Evolutionary conservation across 1,140 invertebrate genomes (phyloP).

Genomic region (Hyles euphorbiae): DNA sequence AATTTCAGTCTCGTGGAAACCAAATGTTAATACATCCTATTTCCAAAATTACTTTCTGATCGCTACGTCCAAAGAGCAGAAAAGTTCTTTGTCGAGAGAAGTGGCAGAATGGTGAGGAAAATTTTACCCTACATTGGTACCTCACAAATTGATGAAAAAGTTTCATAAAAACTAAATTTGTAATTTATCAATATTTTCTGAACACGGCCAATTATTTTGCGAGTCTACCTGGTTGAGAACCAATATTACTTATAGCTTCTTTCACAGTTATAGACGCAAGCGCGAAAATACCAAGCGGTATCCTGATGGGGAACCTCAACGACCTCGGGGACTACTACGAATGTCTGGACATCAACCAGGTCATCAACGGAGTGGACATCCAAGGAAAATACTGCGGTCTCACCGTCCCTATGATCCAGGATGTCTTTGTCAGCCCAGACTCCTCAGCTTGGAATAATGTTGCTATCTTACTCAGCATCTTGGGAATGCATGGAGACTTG

Average conservation of each 20-base stretch:
- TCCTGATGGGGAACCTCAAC: conserved; percentile 24
- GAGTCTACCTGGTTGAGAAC: background rate
- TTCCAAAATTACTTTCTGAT: no score
- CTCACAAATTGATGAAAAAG: no score
- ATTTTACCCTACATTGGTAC: no score
- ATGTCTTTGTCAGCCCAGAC: background rate
- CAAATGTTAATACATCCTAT: no score
- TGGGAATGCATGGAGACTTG: no score
- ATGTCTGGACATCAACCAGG: conserved; percentile 30
- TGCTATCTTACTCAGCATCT: no score
- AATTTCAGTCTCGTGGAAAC: no score
- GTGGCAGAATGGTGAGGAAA: no score
- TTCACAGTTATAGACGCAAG: conserved; percentile 36
- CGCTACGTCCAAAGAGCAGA: no score
- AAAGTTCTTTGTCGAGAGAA: no score
- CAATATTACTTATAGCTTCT: conserved; percentile 6
- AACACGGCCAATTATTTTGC: background rate
- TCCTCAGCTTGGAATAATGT: no score
- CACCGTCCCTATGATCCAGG: conserved; percentile 18
- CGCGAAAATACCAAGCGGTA: conserved; percentile 29
- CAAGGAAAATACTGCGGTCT: conserved; percentile 40
- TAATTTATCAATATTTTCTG: background rate
- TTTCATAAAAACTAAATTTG: no score
- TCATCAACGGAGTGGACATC: conserved; percentile 13
- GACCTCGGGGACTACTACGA: conserved; percentile 39